Base-by-base conservation (phyloP, 2,797 vertebrate species). In the Microtus agrestis region DNA sequence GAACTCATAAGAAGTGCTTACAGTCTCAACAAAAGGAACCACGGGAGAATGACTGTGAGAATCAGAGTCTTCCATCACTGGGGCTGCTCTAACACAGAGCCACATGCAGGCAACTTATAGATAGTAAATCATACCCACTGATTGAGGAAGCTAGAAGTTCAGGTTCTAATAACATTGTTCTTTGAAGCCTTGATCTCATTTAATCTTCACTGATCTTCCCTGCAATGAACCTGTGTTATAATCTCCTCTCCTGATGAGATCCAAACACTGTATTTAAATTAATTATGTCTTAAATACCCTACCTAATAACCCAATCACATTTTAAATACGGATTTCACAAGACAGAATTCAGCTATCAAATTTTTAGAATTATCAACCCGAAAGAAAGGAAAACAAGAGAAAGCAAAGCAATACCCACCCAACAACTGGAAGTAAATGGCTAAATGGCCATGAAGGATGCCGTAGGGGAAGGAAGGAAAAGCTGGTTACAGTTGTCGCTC, bases 401-500 rank as follows among this genome's bases (percentile, higher is more conserved):
- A 61, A 40, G 23, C 59, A 59, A 76, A 61, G 61, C 19, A 89
- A 27, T 31, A 25, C 29, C 19, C 29, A 76, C 13, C 34, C 29
- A 61, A 46, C 13, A 54, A 19, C 14, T 34, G 63, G 63, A 67
- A 69, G 43, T 21, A n/a, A 23, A 63, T 2, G n/a, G 43, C n/a
- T 34, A 59, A 74, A 31, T 23, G 10, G 11, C 27, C 12, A 6
- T 40, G 40, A 31, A 59, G 25, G 27, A 4, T 46, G 37, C 34
- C 6, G 4, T 5, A 14, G 19, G 25, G 73, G 19, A 31, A 7
- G 29, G 51, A 46, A 63, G 87, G 29, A 77, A 23, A 27, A 37
- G 6, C 15, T 0, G 1, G 34, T 19, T 29, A 37, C 2, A 7
- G 48, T 21, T n/a, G 6, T 43, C 56, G 27, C 17, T 19, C n/a